phyloP scores from a whole-genome alignment of 2,888 invertebrate species.

The Timema cristinae region DNA sequence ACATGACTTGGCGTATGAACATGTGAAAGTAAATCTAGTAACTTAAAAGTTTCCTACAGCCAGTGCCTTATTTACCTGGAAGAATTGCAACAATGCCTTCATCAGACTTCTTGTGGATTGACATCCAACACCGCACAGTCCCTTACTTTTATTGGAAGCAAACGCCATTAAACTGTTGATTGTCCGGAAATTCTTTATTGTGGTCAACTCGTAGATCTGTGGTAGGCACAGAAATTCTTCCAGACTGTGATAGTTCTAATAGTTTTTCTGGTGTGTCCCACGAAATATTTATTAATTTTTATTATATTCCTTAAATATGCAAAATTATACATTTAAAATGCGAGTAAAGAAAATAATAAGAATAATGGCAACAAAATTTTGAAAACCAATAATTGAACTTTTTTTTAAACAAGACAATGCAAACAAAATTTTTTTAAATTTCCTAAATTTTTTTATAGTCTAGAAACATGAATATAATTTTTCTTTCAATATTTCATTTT shows the following conservation, averaged over 20 bases:
- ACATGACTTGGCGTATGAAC: neutral
- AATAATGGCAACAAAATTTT: too few relatives aligned
- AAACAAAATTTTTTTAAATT: too few relatives aligned
- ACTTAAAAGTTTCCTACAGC: neutral
- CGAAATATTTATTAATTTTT: conserved; percentile 38
- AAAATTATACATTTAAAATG: too few relatives aligned
- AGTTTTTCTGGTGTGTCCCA: conserved; percentile 59
- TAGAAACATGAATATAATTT: too few relatives aligned
- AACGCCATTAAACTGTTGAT: conserved; percentile 57
- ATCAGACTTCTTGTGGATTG: conserved; percentile 52
- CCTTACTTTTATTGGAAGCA: conserved; percentile 53
- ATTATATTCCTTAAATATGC: too few relatives aligned
- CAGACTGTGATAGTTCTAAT: conserved; percentile 44
- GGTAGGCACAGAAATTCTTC: conserved; percentile 61
- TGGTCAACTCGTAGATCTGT: conserved; percentile 70
- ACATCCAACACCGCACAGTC: conserved; percentile 51
- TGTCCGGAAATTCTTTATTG: conserved; percentile 54
- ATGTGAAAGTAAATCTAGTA: too few relatives aligned
- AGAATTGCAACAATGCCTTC: conserved; percentile 57
- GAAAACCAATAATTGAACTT: too few relatives aligned
- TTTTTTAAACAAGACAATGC: too few relatives aligned
- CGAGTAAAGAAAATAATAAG: too few relatives aligned
- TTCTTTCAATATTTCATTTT: too few relatives aligned
- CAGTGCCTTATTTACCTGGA: conserved; percentile 50
- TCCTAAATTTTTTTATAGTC: too few relatives aligned